Base-by-base conservation (phyloP, 2,888 invertebrate genomes). In the Tuta absoluta region DNA sequence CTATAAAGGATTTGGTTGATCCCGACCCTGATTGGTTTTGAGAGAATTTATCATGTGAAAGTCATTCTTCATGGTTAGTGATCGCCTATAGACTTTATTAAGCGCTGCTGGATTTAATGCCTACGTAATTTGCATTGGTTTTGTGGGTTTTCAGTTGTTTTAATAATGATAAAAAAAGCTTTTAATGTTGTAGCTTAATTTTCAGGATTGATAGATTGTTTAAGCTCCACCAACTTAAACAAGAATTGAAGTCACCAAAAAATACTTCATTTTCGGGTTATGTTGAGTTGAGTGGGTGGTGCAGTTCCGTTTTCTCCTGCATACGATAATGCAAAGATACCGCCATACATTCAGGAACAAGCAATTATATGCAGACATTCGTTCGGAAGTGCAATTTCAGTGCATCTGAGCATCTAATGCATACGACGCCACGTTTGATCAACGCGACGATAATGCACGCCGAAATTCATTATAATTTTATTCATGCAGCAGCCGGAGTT, bases 401-500 rank as follows among this genome's bases (percentile, higher is more conserved):
- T 70, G 69, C 69, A 72, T 69, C 73, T 49, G 45, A 70, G 72
- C 66, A 74, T 68, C 74, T 73, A 76, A 81, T 85, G 84, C 83
- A 85, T 81, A 81, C 77, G 75, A 74, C 71, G 75, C 75, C 77
- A 78, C 78, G 78, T 82, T 82, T 82, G 82, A 82, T 82, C 79
- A 82, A 76, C 75, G 78, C 75, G 70, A 76, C 74, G 77, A 80
- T 82, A 81, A 78, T 80, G 77, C 78, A 75, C 75, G 72, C 72
- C 75, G 79, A 84, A 83, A 88, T 87, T 85, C 82, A 87, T 87
- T 85, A 87, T 85, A 82, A 88, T 87, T 87, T 86, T 87, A 89
- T 89, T 87, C 87, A 87, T 84, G 79, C 79, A 77, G 67, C 67
- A 68, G 71, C 72, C 69, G 67, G 71, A 75, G 82, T 84, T 86